phyloP scores from a whole-genome alignment of 2,113 vertebrate genomes.

The Platycercus adscitus region DNA sequence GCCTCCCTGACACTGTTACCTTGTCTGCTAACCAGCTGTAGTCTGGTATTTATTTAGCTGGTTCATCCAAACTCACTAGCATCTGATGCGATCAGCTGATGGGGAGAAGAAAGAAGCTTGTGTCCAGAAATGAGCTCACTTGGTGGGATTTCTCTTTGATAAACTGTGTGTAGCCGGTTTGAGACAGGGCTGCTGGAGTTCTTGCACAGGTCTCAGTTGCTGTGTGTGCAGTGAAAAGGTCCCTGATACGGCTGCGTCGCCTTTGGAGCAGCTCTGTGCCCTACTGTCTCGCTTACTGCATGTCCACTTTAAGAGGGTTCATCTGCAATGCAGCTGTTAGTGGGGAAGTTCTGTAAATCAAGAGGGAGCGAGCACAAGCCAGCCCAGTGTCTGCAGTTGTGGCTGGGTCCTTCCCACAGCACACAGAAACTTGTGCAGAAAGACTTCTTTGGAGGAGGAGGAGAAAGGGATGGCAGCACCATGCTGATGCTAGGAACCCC shows the following conservation, averaged over 20 bases:
- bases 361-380: background rate
- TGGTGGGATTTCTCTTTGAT: background rate
- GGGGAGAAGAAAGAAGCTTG: background rate
- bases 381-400: conserved; percentile 17
- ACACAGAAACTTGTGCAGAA: background rate
- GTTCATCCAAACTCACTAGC: background rate
- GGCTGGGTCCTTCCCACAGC: background rate
- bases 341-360: conserved; percentile 69
- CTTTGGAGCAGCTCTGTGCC: background rate
- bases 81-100: background rate
- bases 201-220: background rate
- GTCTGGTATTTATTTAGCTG: background rate
- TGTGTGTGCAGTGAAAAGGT: background rate
- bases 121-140: background rate
- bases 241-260: background rate
- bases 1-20: background rate
- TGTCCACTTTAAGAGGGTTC: conserved; percentile 75
- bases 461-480: background rate
- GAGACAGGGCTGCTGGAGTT: background rate
- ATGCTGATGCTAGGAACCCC: background rate
- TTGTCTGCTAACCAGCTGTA: background rate
- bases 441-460: background rate
- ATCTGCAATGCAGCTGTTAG: conserved; percentile 80
- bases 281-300: background rate
- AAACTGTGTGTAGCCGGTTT: background rate